Evolutionary conservation across 1,140 invertebrate species (phyloP).

Genomic region (Zaprionus africanus): DNA sequence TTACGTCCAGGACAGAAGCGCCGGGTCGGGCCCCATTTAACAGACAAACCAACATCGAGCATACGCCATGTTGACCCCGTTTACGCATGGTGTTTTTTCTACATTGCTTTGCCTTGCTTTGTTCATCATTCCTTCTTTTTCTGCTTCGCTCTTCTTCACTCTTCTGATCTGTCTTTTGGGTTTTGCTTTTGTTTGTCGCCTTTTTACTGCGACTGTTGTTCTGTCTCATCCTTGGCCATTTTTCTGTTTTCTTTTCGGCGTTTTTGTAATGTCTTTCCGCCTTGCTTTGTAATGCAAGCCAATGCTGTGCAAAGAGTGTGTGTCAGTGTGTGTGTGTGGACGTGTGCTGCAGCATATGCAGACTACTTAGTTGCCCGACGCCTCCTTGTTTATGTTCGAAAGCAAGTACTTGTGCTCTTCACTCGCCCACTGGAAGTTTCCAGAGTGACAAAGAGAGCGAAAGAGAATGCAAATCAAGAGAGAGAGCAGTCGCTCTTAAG

Average conservation of each 20-base stretch:
- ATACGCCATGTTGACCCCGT: slow-evolving; percentile 49
- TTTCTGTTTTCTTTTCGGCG: slow-evolving; percentile 43
- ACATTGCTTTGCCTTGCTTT: slow-evolving; percentile 17
- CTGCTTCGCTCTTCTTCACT: slow-evolving; percentile 1
- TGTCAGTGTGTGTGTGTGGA: slow-evolving; percentile 8
- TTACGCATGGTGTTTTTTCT: slow-evolving; percentile 28
- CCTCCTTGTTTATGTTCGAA: slow-evolving; percentile 63
- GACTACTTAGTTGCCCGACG: slow-evolving; percentile 31
- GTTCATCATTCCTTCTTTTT: too few relatives aligned
- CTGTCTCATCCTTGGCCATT: slow-evolving; percentile 16
- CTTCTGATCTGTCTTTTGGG: slow-evolving; percentile 3
- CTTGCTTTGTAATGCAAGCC: slow-evolving; percentile 49
- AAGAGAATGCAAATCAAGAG: not conserved
- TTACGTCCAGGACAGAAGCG: slow-evolving; percentile 22
- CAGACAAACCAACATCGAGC: slow-evolving; percentile 45
- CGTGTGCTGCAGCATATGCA: slow-evolving; percentile 20
- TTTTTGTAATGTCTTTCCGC: slow-evolving; percentile 58
- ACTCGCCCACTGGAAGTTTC: slow-evolving; percentile 49
- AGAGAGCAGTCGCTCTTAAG: not conserved
- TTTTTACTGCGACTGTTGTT: slow-evolving; percentile 4
- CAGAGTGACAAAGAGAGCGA: slow-evolving; percentile 22
- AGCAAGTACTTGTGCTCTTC: slow-evolving; percentile 46
- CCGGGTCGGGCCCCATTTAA: slow-evolving; percentile 30
- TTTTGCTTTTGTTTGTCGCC: slow-evolving; percentile 10
- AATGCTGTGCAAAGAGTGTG: slow-evolving; percentile 15